Conservation (phyloP, 2,888 invertebrate genomes). For the Euclidia mi region DNA sequence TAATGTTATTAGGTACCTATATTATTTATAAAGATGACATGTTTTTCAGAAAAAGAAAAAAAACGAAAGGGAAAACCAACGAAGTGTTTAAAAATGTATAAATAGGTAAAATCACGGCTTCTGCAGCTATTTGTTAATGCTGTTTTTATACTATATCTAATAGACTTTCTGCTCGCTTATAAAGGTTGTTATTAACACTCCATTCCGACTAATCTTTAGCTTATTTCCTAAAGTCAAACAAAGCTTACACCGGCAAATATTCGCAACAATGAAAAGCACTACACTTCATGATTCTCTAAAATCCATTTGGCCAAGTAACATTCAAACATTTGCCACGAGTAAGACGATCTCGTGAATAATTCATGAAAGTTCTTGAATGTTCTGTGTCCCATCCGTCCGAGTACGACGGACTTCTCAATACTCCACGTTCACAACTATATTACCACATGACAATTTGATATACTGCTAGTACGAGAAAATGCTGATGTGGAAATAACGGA, state of each 20-base stretch:
- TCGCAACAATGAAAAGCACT: background rate
- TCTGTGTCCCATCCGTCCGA: conserved; percentile 28
- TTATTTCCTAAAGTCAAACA: background rate
- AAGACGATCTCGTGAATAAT: conserved; percentile 41
- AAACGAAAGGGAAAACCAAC: no score
- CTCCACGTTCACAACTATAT: conserved; percentile 6
- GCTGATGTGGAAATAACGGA: conserved; percentile 6
- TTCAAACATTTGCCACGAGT: conserved; percentile 43
- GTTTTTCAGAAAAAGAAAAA: no score
- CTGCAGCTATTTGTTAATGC: no score
- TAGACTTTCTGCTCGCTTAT: no score
- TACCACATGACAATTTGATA: conserved; percentile 10
- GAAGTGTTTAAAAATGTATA: no score
- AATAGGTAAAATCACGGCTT: no score
- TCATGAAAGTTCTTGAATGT: conserved; percentile 20
- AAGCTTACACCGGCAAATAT: conserved; percentile 20
- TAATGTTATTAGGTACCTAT: no score
- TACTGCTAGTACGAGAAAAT: conserved; percentile 8
- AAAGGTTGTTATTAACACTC: no score
- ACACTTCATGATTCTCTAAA: conserved; percentile 34
- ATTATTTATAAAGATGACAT: no score
- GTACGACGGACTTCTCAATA: conserved; percentile 3
- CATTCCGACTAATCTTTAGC: no score
- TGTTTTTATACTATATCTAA: no score
- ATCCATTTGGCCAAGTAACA: conserved; percentile 33